Conservation (phyloP, 2,888 invertebrate genomes). For the Apotomis betuletana region DNA sequence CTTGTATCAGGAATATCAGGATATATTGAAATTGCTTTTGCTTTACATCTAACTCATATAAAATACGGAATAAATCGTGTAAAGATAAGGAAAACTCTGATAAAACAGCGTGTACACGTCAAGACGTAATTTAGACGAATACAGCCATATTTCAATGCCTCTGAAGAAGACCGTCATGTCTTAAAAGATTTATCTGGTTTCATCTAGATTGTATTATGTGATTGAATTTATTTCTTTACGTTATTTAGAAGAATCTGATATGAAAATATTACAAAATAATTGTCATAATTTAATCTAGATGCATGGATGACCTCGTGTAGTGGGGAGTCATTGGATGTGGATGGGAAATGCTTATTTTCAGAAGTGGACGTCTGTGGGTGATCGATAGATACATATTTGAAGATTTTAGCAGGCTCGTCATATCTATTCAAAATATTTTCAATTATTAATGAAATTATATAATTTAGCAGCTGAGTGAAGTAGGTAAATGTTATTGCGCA, state of each 20-base stretch:
- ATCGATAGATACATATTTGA: too few relatives aligned
- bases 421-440: too few relatives aligned
- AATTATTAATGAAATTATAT: too few relatives aligned
- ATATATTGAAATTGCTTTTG: neutral
- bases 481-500: too few relatives aligned
- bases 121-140: constrained; percentile 34
- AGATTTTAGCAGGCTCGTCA: too few relatives aligned
- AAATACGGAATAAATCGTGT: constrained; percentile 2
- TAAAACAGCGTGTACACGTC: constrained; percentile 29
- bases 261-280: neutral
- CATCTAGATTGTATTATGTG: constrained; percentile 23
- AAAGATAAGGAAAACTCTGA: constrained; percentile 26
- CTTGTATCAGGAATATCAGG: neutral
- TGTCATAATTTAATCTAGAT: too few relatives aligned
- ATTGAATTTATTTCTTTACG: constrained; percentile 21
- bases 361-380: too few relatives aligned
- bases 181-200: constrained; percentile 26
- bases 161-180: constrained; percentile 27
- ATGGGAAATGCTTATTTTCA: too few relatives aligned
- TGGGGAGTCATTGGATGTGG: too few relatives aligned
- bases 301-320: too few relatives aligned
- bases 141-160: constrained; percentile 33
- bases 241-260: constrained; percentile 18
- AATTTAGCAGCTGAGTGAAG: too few relatives aligned
- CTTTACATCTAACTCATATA: neutral